A percentile compares a stretch with the other conserved stretches of the same genome.
Conservation (phyloP, 2,113 vertebrate species). For the Trachemys scripta region DNA sequence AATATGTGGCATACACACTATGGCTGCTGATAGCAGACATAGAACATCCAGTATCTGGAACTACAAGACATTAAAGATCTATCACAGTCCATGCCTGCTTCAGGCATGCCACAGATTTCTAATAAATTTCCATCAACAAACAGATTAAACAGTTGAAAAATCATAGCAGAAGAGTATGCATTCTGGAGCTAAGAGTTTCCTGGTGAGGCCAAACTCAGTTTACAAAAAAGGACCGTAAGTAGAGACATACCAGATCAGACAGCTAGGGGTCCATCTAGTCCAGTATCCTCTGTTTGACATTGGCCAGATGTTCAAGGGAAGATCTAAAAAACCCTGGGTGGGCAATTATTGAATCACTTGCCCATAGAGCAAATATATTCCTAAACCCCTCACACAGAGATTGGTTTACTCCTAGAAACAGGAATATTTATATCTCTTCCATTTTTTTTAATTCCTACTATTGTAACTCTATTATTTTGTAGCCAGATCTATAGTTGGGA, state of each 20-base stretch:
- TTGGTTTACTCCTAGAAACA: background rate
- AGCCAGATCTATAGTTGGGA: background rate
- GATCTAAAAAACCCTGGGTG: accelerated
- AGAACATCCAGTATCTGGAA: background rate
- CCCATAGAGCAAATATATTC: background rate
- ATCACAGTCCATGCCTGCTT: background rate
- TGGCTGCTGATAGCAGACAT: background rate
- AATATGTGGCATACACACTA: background rate
- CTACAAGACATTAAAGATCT: background rate
- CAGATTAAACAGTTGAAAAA: constrained; percentile 5
- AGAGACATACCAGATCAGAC: background rate
- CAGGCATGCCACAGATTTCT: background rate
- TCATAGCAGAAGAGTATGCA: background rate
- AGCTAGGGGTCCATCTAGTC: background rate
- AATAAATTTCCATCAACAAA: background rate
- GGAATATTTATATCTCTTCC: background rate
- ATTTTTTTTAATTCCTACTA: background rate
- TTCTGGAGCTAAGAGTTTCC: background rate
- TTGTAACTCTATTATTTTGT: background rate
- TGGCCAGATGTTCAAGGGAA: background rate
- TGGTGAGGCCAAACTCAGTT: background rate
- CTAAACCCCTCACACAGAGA: background rate
- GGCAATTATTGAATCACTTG: background rate
- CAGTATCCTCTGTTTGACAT: background rate
- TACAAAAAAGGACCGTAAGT: accelerated